phyloP scores from a whole-genome alignment of 2,113 vertebrate species.

The Sapayoa aenigma region DNA sequence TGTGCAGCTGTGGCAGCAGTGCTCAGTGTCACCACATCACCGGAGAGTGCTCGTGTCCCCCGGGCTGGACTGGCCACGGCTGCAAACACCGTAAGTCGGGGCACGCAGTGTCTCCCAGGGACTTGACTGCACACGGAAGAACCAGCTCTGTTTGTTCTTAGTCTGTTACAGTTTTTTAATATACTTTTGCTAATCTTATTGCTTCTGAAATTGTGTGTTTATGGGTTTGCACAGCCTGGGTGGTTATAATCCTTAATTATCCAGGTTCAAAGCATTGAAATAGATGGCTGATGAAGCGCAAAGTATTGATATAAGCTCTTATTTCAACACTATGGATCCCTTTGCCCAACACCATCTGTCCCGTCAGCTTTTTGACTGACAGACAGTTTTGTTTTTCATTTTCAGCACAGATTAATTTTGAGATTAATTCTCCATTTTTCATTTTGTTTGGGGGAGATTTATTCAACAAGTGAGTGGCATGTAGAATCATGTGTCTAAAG shows the following conservation, averaged over 20 bases:
- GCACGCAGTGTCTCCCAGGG: background rate
- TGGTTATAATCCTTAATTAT: conserved; percentile 71
- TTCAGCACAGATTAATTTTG: conserved; percentile 35
- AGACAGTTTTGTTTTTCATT: conserved; percentile 40
- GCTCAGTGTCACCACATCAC: conserved; percentile 60
- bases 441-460: conserved; percentile 40
- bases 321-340: conserved; percentile 49
- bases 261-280: conserved; percentile 51
- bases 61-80: conserved; percentile 1
- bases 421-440: conserved; percentile 53
- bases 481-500: conserved; percentile 1
- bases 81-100: conserved; percentile 38
- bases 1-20: conserved; percentile 48
- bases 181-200: conserved; percentile 42
- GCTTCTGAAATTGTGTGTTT: conserved; percentile 51
- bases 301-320: conserved; percentile 64
- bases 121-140: background rate
- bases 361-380: conserved; percentile 39
- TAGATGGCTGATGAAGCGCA: conserved; percentile 64
- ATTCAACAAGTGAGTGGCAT: conserved; percentile 43
- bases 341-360: conserved; percentile 35
- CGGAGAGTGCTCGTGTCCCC: conserved; percentile 50
- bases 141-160: conserved; percentile 3
- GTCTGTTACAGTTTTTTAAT: conserved; percentile 27
- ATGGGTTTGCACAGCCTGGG: conserved; percentile 44